These are phyloP conservation scores for Plebejus melissa DNA, from an alignment of 2,888 invertebrate species.

Conservation along the genomic window DNA sequence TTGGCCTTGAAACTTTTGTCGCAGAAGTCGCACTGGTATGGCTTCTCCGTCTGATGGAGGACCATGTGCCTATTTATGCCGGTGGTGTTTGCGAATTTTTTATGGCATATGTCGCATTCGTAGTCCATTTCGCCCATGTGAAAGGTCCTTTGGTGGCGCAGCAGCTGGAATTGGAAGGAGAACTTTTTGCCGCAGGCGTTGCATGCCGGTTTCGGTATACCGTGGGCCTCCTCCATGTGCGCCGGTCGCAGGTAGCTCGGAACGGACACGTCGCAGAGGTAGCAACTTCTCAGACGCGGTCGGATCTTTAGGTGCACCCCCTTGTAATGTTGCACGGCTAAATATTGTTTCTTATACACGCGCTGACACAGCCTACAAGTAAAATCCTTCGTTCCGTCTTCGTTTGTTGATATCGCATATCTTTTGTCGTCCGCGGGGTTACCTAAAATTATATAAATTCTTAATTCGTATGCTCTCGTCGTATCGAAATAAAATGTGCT, in stretches of 20 bases:
- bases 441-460: conserved; percentile 19
- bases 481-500: neutral
- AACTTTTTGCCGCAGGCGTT: conserved; percentile 53
- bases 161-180: conserved; percentile 43
- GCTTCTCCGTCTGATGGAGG: conserved; percentile 14
- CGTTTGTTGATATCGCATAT: conserved; percentile 11
- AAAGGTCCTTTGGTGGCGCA: conserved; percentile 45
- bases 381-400: conserved; percentile 15
- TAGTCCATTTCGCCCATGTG: conserved; percentile 50
- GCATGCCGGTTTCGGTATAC: conserved; percentile 47
- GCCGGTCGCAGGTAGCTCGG: conserved; percentile 44
- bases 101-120: conserved; percentile 13
- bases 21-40: conserved; percentile 24
- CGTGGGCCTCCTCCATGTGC: conserved; percentile 49
- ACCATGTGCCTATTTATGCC: conserved; percentile 10
- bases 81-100: neutral
- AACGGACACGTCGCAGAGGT: conserved; percentile 47
- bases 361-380: conserved; percentile 12
- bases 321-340: conserved; percentile 44
- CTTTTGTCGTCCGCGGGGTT: conserved; percentile 14
- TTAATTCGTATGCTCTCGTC: conserved; percentile 5
- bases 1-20: conserved; percentile 26
- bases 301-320: conserved; percentile 50
- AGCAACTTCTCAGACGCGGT: conserved; percentile 47
- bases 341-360: conserved; percentile 15